A percentile compares a stretch with the other conserved stretches of the same genome.
Evolutionary conservation across 2,888 invertebrate genomes (phyloP).

Genomic region (Hemithea aestivaria): DNA sequence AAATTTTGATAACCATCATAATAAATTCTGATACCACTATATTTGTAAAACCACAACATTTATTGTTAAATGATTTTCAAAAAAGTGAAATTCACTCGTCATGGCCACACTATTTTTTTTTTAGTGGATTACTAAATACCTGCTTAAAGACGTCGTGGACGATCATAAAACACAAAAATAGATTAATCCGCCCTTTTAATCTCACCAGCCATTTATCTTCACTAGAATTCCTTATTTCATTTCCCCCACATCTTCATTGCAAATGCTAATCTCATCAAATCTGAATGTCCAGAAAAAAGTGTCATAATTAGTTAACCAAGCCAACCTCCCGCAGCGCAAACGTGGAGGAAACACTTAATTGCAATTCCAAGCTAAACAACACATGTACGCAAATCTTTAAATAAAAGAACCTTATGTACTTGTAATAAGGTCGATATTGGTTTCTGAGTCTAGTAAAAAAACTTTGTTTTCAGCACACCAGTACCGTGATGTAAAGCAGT

Average conservation of each 20-base stretch:
- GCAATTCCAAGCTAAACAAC: slow-evolving; percentile 36
- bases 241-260: slow-evolving; percentile 1
- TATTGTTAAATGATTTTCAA: too few species aligned
- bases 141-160: too few species aligned
- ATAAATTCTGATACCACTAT: too few species aligned
- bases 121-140: too few species aligned
- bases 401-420: slow-evolving; percentile 21
- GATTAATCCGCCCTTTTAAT: too few species aligned
- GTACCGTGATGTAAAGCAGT: slow-evolving; percentile 9
- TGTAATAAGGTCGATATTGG: slow-evolving; percentile 27
- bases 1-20: too few species aligned
- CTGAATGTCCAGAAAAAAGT: slow-evolving; percentile 38
- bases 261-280: slow-evolving; percentile 26
- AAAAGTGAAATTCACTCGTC: too few species aligned
- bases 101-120: too few species aligned
- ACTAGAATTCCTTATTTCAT: too few species aligned
- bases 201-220: too few species aligned
- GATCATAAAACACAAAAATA: too few species aligned
- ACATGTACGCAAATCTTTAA: slow-evolving; percentile 10
- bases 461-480: slow-evolving; percentile 17
- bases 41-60: too few species aligned
- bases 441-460: slow-evolving; percentile 7
- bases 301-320: slow-evolving; percentile 48
- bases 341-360: slow-evolving; percentile 53
- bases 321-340: slow-evolving; percentile 37